Base-by-base conservation (phyloP, 1,140 invertebrate genomes). In the Orussus abietinus region DNA sequence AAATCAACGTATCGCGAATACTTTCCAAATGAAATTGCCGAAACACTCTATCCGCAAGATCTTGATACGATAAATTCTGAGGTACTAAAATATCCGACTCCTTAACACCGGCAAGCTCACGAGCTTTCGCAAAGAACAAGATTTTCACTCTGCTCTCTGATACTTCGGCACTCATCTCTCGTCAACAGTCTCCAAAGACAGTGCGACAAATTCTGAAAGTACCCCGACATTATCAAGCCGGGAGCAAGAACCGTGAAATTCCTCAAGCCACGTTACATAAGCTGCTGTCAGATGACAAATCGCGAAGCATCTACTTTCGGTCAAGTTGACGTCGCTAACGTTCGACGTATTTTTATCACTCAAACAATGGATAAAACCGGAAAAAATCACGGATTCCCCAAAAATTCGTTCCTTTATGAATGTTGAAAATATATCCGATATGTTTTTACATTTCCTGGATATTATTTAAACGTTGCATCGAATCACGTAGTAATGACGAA, bases 41-140 rank as follows among this genome's bases (percentile, higher is more conserved):
- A 2, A 83, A 59, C 22, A 92, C 76, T 17, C 69, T 53, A 5
- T 80, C 62, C 12, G 83, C 54, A 3, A 92, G 70, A 41, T 81
- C 59, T 6, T 57, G 34, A 44, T 76, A 79, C 14, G 74, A 67
- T 35, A 80, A 64, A 48, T 62, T 63, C 13, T 64, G 49, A 2
- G 75, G 59, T 11, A 90, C 43, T 17, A 44, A 38, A 46, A 85
- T 60, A 11, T 51, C 63, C 14, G 73, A 65, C 52, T 83, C 75
- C 29, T 69, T 72, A 20, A 72, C 62, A 38, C 86, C 85, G 42
- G 80, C 75, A 42, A 92, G 63, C 67, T 95, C 91, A 60, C 84
- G 83, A 38, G 90, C 85, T 77, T 86, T 85, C 9, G 89, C 90
- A 72, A 93, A 93, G 72, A 95, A 92, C 49, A 92, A 66, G 30